Base-by-base conservation (phyloP, 2,888 invertebrate genomes). In the Deladenus siricidicola region DNA sequence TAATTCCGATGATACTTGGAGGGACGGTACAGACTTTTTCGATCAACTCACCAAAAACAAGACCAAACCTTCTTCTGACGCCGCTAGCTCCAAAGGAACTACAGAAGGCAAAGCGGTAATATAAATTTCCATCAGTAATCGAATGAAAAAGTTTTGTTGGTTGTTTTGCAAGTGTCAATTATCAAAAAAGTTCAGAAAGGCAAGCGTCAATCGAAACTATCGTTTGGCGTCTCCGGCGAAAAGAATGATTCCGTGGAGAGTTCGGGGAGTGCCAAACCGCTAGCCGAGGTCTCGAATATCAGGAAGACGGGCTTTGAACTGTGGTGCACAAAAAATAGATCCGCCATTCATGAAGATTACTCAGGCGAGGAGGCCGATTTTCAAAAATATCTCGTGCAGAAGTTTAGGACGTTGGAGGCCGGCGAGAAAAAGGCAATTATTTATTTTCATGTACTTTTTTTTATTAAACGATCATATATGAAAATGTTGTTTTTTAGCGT, bases 361-460 rank as follows among this genome's bases (percentile, higher is more conserved):
- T 21, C 24, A 24, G 56, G 56, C 2, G 19, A 26, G 3, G 17
- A 19, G 3, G 48, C 19, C 26, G 56, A 49, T 2, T 55, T 55
- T 55, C 47, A 52, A 28, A 24, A 17, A 8, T 48, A 24, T 19
- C 19, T 49, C 19, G 48, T 55, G 26, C 26, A 26, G 6, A 26
- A 49, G 28, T 55, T 51, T 55, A 52, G 56, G 4, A 49, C 17
- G 52, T 48, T 55, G 28, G 19, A 29, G 6, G 21, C 24, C 14
- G 47, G 21, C 17, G 56, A 55, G 48, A 44, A 55, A 49, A 55
- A 49, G 48, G 56, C 51, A 30, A n/a, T n/a, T n/a, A n/a, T n/a
- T n/a, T n/a, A n/a, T n/a, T n/a, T n/a, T n/a, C n/a, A n/a, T n/a
- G n/a, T n/a, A n/a, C n/a, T n/a, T n/a, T n/a, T n/a, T n/a, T n/a